Evolutionary conservation across 2,113 vertebrate genomes (phyloP).

Genomic region (Saimiri boliviensis): DNA sequence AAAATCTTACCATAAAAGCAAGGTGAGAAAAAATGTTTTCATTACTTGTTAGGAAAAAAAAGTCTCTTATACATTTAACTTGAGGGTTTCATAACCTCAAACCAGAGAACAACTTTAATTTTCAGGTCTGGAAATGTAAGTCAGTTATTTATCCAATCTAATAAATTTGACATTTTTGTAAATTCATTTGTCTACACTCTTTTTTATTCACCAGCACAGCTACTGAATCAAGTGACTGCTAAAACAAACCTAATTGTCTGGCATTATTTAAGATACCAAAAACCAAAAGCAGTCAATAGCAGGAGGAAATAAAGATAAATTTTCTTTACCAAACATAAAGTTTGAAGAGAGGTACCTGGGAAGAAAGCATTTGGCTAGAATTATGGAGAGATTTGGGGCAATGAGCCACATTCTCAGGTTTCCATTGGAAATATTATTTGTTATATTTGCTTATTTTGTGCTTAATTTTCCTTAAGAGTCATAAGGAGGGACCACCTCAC

Average conservation of each 20-base stretch:
- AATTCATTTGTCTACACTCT: not conserved
- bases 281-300: not conserved
- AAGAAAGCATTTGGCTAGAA: not conserved
- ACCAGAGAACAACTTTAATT: not conserved
- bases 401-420: not conserved
- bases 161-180: conserved; percentile 34
- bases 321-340: not conserved
- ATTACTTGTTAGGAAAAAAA: not conserved
- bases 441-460: conserved; percentile 31
- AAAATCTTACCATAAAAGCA: conserved; percentile 3
- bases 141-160: conserved; percentile 24
- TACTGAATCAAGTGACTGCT: conserved; percentile 1
- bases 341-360: not conserved
- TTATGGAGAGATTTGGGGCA: not conserved
- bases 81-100: conserved; percentile 1
- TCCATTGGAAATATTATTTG: not conserved
- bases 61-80: not conserved
- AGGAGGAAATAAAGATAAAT: not conserved
- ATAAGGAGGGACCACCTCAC: not conserved
- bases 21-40: not conserved
- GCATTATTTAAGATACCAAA: conserved; percentile 21
- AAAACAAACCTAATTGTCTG: not conserved
- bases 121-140: not conserved
- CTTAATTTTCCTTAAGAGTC: not conserved
- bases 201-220: not conserved